Base-by-base conservation (phyloP, 2,888 invertebrate genomes). In the Pristionchus japonicus region DNA sequence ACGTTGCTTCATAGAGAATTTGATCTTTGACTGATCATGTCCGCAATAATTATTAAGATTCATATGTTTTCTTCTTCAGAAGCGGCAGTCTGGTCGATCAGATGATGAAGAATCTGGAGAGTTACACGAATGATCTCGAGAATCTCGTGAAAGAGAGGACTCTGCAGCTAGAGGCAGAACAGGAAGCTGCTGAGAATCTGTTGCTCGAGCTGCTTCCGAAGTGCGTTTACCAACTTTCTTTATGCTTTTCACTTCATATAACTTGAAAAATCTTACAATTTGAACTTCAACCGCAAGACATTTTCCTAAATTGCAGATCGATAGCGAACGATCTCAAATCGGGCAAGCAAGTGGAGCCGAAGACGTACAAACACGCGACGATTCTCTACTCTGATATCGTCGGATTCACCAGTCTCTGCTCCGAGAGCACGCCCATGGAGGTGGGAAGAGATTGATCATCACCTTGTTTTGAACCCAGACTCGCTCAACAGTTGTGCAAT, bases 321-420 rank as follows among this genome's bases (percentile, higher is more conserved):
- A 91, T 94, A 17, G 93, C 93, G 2, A 90, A 92, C 13, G 93
- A 93, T 27, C 86, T 94, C 84, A 92, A 93, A 57, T 77, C 87
- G 37, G 94, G 94, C 13, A 86, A 89, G 15, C 80, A 74, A 20
- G 91, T 93, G 1, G 91, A 90, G 13, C 91, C 94, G 4, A 90
- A 91, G 82, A 90, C 88, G 27, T 94, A 93, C 90, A 90, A 91
- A 74, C 89, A 91, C 31, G 92, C 91, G 27, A 93, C 94, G 1
- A 92, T 94, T 80, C 89, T 92, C 86, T 94, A 94, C 89, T 93
- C 93, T 23, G 94, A 94, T 89, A 94, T 94, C 85, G 94, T 94
- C 87, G 94, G 94, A 17, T 94, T 94, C 91, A 94, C 94, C 3
- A 92, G 92, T n/a, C 89, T 94, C 37, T 93, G 94, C 89, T 93